Evolutionary conservation across 2,113 vertebrate genomes (phyloP), one percentile per base, ranked within the genome.

Genomic region (Takifugu flavidus): DNA sequence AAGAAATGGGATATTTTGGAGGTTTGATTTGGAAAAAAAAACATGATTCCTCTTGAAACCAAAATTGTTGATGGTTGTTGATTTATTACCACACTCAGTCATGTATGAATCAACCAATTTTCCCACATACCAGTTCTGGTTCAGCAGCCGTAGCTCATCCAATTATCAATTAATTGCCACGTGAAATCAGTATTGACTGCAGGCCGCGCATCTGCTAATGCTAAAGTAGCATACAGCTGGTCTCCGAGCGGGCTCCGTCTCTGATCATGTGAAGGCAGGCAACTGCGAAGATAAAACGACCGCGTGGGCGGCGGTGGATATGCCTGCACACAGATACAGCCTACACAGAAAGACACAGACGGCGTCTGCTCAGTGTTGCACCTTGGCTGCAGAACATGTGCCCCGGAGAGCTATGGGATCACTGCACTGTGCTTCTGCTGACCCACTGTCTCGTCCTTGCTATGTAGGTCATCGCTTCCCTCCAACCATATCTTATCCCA

Each of bases 111-210:
- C 8, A 10, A 1, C 47, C 20, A 49, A 15, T n/a, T 25, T n/a
- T 58, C 44, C 10, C 14, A 34, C 14, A 10, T 11, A 39, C 34
- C 65, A 70, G 82, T 80, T 78, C 79, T 71, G 66, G 63, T 85
- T 70, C 72, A 83, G 58, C 59, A 56, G 70, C 46, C 72, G 73
- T 28, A 82, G 67, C 81, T 88, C 65, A 80, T 74, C 89, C 78
- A 89, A 84, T 92, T 92, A 92, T 91, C 90, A 88, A 67, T 82
- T 92, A 93, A 93, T 91, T 90, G 80, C 80, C 70, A 88, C 77
- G 74, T 91, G 86, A 86, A 74, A 84, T 76, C 72, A 60, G 25
- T 89, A 91, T 91, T 91, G 90, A 91, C 90, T 89, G 62, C 72
- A 62, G 62, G 59, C 29, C 78, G 53, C 77, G 43, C 60, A 50